Evolutionary conservation across 2,888 invertebrate genomes (phyloP).

Genomic region (Scotopteryx bipunctaria): DNA sequence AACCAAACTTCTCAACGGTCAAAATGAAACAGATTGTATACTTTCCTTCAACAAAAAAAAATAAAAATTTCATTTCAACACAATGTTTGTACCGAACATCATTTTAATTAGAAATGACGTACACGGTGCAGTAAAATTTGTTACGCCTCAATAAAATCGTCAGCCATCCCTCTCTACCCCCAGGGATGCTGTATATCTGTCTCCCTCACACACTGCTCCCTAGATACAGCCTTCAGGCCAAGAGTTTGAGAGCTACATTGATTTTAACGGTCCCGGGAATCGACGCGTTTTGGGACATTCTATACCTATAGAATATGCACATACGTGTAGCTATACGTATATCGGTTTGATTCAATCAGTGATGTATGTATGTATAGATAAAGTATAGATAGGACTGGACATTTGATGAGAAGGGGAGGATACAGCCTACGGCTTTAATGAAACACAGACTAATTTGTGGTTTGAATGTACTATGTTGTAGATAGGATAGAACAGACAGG

Average conservation of each 20-base stretch:
- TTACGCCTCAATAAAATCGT: constrained; percentile 52
- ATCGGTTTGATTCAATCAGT: constrained; percentile 15
- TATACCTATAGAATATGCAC: not conserved
- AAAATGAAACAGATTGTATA: no score
- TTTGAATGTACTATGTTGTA: constrained; percentile 1
- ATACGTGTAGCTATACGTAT: constrained; percentile 3
- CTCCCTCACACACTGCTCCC: constrained; percentile 44
- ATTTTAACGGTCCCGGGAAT: constrained; percentile 52
- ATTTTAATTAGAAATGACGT: constrained; percentile 51
- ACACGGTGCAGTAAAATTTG: constrained; percentile 51
- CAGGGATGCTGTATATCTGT: constrained; percentile 27
- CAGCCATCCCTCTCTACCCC: constrained; percentile 38
- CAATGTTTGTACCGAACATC: constrained; percentile 4
- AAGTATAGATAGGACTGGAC: constrained; percentile 7
- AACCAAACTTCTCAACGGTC: no score
- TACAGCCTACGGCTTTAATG: constrained; percentile 14
- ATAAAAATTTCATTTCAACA: not conserved
- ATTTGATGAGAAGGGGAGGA: constrained; percentile 24
- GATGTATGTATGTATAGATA: not conserved
- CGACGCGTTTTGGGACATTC: constrained; percentile 26
- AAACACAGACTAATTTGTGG: constrained; percentile 24
- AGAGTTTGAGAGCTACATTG: constrained; percentile 55
- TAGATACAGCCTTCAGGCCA: constrained; percentile 48
- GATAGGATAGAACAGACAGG: not conserved
- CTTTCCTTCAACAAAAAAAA: no score